Evolutionary conservation across 2,113 vertebrate species (phyloP).

Genomic region (Delphinapterus leucas): DNA sequence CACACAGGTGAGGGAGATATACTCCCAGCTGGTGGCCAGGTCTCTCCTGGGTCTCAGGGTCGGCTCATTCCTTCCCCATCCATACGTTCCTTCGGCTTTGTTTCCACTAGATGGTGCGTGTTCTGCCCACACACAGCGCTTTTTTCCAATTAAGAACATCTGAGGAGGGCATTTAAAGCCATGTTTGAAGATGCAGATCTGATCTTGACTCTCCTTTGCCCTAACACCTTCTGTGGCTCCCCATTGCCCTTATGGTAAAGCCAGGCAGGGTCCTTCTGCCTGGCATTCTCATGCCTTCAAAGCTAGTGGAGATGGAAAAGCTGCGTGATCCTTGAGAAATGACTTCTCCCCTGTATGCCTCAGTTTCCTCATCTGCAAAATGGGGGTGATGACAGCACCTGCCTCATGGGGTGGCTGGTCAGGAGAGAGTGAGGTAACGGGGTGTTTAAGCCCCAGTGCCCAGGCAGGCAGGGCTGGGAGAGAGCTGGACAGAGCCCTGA

Average conservation of each 20-base stretch:
- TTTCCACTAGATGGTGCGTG: background rate
- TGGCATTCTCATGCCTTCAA: background rate
- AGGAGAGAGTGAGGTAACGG: background rate
- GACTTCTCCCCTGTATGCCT: background rate
- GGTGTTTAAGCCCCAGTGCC: too few species aligned
- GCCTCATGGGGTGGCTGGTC: too few species aligned
- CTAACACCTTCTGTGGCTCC: background rate
- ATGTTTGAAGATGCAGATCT: too few species aligned
- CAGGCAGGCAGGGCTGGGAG: background rate
- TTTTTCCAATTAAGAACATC: background rate
- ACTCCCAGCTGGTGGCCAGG: background rate
- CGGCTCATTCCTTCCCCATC: background rate
- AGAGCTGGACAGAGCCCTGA: background rate
- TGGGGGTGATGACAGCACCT: background rate
- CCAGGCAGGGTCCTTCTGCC: too few species aligned
- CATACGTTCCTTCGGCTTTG: fast-evolving
- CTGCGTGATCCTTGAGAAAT: background rate
- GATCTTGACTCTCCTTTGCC: background rate
- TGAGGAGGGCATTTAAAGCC: background rate
- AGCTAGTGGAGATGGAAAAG: background rate
- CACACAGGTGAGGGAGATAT: background rate
- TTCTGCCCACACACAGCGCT: background rate
- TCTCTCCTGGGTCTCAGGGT: too few species aligned
- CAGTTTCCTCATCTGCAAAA: background rate
- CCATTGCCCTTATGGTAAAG: background rate